phyloP scores from a whole-genome alignment of 2,113 vertebrate genomes.

The Reinhardtius hippoglossoides region DNA sequence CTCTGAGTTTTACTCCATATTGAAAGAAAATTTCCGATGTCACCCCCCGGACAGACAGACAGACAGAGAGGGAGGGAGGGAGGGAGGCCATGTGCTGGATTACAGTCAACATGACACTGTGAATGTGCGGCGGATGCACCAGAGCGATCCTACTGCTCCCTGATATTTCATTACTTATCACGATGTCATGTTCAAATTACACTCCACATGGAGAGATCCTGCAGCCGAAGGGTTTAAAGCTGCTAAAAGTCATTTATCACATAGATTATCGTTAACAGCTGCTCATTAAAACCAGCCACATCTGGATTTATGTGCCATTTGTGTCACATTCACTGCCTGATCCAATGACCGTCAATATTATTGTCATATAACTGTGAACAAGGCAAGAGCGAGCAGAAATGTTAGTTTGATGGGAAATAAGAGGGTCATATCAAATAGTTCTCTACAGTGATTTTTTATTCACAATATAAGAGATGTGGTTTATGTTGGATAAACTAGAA shows the following conservation, averaged over 20 bases:
- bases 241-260: slow-evolving; percentile 72
- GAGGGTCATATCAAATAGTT: background rate
- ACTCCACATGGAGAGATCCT: slow-evolving; percentile 50
- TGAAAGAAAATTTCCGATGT: background rate
- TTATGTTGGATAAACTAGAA: slow-evolving; percentile 6
- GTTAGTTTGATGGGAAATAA: slow-evolving; percentile 37
- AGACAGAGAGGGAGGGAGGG: background rate
- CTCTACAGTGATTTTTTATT: slow-evolving; percentile 2
- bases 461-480: background rate
- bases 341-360: slow-evolving; percentile 42
- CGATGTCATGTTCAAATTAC: slow-evolving; percentile 67
- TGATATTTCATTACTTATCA: slow-evolving; percentile 67
- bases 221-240: slow-evolving; percentile 58
- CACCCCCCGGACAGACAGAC: background rate
- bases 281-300: slow-evolving; percentile 74
- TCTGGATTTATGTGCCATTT: slow-evolving; percentile 75
- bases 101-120: slow-evolving; percentile 39
- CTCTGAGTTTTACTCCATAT: background rate
- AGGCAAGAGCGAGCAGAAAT: slow-evolving; percentile 14
- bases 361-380: slow-evolving; percentile 33
- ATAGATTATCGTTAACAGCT: slow-evolving; percentile 75
- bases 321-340: slow-evolving; percentile 65
- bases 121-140: slow-evolving; percentile 27
- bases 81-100: slow-evolving; percentile 15
- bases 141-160: slow-evolving; percentile 45